phyloP scores from a whole-genome alignment of 1,140 invertebrate genomes.

The Scaptomyza pallida region DNA sequence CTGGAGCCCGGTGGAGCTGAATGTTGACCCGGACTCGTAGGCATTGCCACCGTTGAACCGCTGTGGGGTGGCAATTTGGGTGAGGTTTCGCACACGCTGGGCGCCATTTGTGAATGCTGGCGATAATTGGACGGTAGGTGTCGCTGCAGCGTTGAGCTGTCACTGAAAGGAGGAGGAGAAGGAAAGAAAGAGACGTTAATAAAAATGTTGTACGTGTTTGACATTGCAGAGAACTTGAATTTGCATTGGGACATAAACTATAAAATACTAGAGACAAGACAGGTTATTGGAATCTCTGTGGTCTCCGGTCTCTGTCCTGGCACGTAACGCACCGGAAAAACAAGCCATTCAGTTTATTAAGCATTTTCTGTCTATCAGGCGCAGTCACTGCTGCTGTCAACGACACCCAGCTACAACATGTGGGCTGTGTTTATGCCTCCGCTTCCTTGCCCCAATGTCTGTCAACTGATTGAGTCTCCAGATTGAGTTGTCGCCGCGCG shows the following conservation, averaged over 20 bases:
- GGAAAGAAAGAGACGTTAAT: conserved; percentile 45
- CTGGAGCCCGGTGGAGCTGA: conserved; percentile 32
- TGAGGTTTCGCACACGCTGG: conserved; percentile 74
- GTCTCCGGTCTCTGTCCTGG: background rate
- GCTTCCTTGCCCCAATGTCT: conserved; percentile 30
- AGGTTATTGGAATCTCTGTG: background rate
- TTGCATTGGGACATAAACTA: conserved; percentile 35
- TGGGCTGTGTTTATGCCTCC: conserved; percentile 20
- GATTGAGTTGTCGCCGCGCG: conserved; percentile 6
- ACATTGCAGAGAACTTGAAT: conserved; percentile 69
- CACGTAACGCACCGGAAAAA: conserved; percentile 78
- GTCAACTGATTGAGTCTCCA: conserved; percentile 25
- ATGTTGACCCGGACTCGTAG: conserved; percentile 27
- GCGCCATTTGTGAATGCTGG: conserved; percentile 62
- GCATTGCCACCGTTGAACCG: background rate
- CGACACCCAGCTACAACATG: conserved; percentile 26
- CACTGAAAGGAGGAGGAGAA: conserved; percentile 51
- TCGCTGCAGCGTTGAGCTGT: conserved; percentile 68
- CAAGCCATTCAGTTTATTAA: conserved; percentile 76
- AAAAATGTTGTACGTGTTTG: conserved; percentile 56
- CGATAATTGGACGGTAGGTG: conserved; percentile 33
- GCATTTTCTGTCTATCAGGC: conserved; percentile 47
- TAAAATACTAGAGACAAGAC: conserved; percentile 22
- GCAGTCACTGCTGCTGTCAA: conserved; percentile 41
- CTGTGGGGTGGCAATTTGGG: conserved; percentile 52